A percentile compares a stretch with the other conserved stretches of the same genome.
phyloP scores from a whole-genome alignment of 2,113 vertebrate genomes.

The Anolis sagrei region DNA sequence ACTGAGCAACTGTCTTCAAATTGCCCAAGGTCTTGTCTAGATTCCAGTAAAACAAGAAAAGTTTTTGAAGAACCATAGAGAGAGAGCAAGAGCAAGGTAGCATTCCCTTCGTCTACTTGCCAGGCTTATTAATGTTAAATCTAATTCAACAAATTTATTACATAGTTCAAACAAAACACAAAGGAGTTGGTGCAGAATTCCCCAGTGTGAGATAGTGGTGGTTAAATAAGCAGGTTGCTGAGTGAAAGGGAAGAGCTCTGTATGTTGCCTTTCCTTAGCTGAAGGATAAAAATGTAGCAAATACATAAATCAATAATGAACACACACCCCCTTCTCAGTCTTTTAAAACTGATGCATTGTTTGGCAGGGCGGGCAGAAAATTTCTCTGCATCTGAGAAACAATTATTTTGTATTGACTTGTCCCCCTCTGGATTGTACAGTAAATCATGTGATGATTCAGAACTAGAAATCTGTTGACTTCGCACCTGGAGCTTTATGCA shows the following conservation, averaged over 20 bases:
- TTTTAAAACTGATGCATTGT: not conserved
- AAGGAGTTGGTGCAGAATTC: not conserved
- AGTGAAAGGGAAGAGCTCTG: too few relatives aligned
- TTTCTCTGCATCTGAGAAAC: slow-evolving; percentile 53
- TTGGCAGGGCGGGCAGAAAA: not conserved
- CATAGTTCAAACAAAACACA: not conserved
- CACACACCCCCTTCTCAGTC: too few relatives aligned
- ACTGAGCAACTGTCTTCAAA: not conserved
- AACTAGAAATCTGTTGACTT: not conserved
- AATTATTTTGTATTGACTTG: slow-evolving; percentile 40
- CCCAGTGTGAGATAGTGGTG: not conserved
- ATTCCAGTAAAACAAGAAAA: slow-evolving; percentile 30
- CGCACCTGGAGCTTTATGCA: slow-evolving; percentile 48
- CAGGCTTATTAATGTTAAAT: not conserved
- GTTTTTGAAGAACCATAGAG: not conserved
- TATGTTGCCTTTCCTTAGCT: too few relatives aligned
- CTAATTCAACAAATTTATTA: not conserved
- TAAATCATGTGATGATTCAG: slow-evolving; percentile 37
- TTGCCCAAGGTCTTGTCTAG: slow-evolving; percentile 3
- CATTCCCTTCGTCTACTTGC: not conserved
- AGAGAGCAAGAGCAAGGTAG: not conserved
- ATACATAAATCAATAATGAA: too few relatives aligned
- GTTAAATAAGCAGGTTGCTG: too few relatives aligned
- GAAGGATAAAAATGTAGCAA: too few relatives aligned
- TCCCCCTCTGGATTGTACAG: slow-evolving; percentile 46